Evolutionary conservation across 2,888 invertebrate genomes (phyloP), one percentile per base, ranked within the genome.

Genomic region (Drosophila planitibia): DNA sequence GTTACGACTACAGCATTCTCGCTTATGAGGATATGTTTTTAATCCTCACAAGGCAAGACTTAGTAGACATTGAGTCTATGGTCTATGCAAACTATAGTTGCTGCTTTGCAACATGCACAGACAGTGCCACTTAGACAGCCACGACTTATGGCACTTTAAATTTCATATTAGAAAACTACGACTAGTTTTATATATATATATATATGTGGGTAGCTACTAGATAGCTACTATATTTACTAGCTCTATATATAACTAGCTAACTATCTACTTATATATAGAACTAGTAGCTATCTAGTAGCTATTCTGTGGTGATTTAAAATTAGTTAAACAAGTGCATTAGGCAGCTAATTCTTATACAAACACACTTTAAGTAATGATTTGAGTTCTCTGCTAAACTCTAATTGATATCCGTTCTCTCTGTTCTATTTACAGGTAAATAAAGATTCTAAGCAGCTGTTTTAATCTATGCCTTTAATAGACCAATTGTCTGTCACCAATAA

Each of bases 371-470:
- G 64, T 79, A 74, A 64, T 78, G 73, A 81, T 81, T 64, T 81
- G 74, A 73, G 60, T 55, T 63, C 41, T 53, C 62, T 47, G 32
- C 39, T 59, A 65, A 64, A 32, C 44, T 39, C 28, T 39, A 39
- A 59, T 37, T 30, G 51, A 60, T 49, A 61, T 62, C 41, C 35
- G n/a, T 49, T 60, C 60, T 73, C 58, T 82, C 65, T 75, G 64
- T 25, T 47, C 25, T 47, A 28, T 65, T 81, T 82, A 57, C 79
- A 81, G 82, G 80, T 81, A 81, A 81, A 74, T 80, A 79, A 60
- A 74, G 57, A 76, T 58, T 63, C 64, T 61, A 79, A 44, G 37
- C 59, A 52, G 65, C 66, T 19, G 10, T 28, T 51, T 10, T 28
- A 62, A 55, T 62, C 58, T 52, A 30, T 67, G 41, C 44, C 58